phyloP scores from a whole-genome alignment of 92 coral and sea anemone species.

The Paragorgia papillata region DNA sequence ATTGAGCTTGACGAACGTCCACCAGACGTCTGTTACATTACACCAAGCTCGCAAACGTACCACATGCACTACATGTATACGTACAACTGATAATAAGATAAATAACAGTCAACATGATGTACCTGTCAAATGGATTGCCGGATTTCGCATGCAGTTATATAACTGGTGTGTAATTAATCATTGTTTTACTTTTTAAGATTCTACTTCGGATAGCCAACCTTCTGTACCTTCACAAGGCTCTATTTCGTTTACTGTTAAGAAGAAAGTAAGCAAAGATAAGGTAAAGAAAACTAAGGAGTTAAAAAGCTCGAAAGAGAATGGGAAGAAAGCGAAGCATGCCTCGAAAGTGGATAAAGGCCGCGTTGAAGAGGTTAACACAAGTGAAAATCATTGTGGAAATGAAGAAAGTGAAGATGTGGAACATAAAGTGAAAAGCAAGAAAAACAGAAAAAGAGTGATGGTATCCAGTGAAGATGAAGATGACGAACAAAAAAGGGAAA shows the following conservation, averaged over 20 bases:
- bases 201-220: not conserved
- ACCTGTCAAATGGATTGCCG: too few species aligned
- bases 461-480: not conserved
- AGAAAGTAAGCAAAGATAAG: constrained; percentile 3
- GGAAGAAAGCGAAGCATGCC: constrained; percentile 3
- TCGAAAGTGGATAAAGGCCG: not conserved
- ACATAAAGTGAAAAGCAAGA: not conserved
- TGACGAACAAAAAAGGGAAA: constrained; percentile 1
- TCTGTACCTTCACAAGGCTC: not conserved
- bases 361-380: not conserved
- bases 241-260: not conserved
- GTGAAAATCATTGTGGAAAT: not conserved
- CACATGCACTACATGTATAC: too few species aligned
- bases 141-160: too few species aligned
- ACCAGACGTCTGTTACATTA: too few species aligned
- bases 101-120: not conserved
- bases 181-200: not conserved
- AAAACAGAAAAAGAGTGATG: not conserved
- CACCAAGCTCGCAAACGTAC: too few species aligned
- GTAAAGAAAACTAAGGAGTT: not conserved
- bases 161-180: too few species aligned
- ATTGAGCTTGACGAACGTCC: too few species aligned
- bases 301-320: not conserved
- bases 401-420: not conserved
- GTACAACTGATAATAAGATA: too few species aligned